Base-by-base conservation (phyloP, 2,888 invertebrate species). In the Prosopocoilus inquinatus region DNA sequence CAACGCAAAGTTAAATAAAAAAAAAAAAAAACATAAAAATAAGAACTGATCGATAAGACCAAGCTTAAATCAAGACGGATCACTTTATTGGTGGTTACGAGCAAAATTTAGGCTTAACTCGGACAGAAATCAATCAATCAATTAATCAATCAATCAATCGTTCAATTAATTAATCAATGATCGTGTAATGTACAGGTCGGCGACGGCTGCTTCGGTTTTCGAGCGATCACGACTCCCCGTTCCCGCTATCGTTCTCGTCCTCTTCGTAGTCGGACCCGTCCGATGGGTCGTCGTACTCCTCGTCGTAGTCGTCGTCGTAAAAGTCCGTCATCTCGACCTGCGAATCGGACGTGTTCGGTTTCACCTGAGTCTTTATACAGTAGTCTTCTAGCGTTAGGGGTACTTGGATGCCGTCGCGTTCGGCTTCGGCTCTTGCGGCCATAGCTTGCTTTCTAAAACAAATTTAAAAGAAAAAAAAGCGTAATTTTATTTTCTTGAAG, bases 321-420 rank as follows among this genome's bases (percentile, higher is more conserved):
- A 95, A 96, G 77, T 96, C 97, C 64, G 94, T 92, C 87, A 94
- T 91, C 76, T 96, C 96, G 66, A 85, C 84, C 76, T 85, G 84
- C 44, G 82, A 86, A 71, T 88, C 87, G 64, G 91, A 90, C 70
- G 92, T 90, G 66, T 88, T 85, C 9, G 92, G 89, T 80, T 93
- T 92, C 65, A 93, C 90, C 77, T 90, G 89, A 44, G 94, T 91
- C 78, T 94, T 94, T 73, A 98, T 92, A 80, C 97, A 97, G 79
- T 98, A 98, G 78, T 99, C 99, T 82, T 99, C 98, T 74, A 98
- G 81, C 2, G 99, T 99, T 68, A 93, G 87, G 9, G 98, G 99
- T 67, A 99, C 98, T 51, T 90, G 90, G 62, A 99, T 95, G 64
- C 96, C 96, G 79, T 99, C 99, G 63, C 91, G 90, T 75, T 95